These are phyloP conservation scores for Poecilia gillii DNA, from an alignment of 2,797 vertebrate genomes.

Conservation along the genomic window DNA sequence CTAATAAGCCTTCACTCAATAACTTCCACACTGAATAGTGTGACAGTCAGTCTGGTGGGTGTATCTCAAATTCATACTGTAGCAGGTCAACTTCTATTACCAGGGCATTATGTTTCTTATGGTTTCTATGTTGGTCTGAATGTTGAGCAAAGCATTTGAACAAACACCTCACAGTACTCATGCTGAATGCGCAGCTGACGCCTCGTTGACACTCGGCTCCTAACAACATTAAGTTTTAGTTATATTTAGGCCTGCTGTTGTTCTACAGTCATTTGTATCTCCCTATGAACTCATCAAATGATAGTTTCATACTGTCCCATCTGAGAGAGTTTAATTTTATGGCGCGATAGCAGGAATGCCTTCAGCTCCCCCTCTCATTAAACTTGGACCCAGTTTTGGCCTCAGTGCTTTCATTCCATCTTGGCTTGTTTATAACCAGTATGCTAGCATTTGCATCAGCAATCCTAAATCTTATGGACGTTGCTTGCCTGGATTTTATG, in stretches of 20 bases:
- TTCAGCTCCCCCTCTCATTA: constrained; percentile 17
- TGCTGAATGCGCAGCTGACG: not conserved
- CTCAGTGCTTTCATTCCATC: not conserved
- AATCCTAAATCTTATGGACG: not conserved
- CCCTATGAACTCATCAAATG: not conserved
- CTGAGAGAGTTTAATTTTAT: constrained; percentile 3
- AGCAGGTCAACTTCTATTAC: not conserved
- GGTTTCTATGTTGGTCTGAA: not conserved
- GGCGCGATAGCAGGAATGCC: not conserved
- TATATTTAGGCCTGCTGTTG: not conserved
- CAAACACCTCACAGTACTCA: not conserved
- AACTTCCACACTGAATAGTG: not conserved
- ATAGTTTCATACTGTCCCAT: not conserved
- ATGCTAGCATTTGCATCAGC: not conserved
- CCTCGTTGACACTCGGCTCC: not conserved
- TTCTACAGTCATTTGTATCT: not conserved
- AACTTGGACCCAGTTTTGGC: constrained; percentile 28
- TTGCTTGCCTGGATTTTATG: not conserved
- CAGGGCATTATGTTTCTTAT: not conserved
- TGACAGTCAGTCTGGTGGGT: not conserved
- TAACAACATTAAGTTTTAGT: not conserved
- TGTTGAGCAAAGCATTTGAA: not conserved
- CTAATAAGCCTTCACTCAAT: not conserved
- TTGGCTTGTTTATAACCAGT: not conserved
- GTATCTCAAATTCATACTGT: not conserved